Conservation (phyloP, 2,888 invertebrate species). For the Dexiosoma caninum region DNA sequence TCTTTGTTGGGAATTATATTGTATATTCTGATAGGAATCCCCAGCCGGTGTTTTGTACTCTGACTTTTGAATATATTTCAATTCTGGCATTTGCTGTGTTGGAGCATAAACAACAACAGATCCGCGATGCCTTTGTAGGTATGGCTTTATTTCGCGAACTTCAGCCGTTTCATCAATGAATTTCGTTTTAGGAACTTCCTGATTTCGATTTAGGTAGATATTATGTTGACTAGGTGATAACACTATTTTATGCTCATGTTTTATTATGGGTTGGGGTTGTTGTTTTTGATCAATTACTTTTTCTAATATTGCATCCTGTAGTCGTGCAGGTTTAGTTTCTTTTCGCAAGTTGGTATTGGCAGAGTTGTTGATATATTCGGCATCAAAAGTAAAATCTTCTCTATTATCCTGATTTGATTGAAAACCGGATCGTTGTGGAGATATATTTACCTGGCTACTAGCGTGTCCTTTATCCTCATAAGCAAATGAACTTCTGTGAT, state of each 20-base stretch:
- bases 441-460: conserved; percentile 37
- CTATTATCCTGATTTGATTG: conserved; percentile 23
- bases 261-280: conserved; percentile 62
- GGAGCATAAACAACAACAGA: conserved; percentile 70
- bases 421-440: conserved; percentile 31
- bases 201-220: conserved; percentile 68
- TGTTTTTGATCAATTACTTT: conserved; percentile 50
- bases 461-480: conserved; percentile 25
- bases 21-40: conserved; percentile 36
- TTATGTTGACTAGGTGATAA: conserved; percentile 73
- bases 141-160: conserved; percentile 70
- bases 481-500: conserved; percentile 18
- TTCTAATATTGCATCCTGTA: conserved; percentile 65
- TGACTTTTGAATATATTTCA: conserved; percentile 35
- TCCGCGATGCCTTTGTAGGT: conserved; percentile 66
- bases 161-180: conserved; percentile 67
- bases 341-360: conserved; percentile 66
- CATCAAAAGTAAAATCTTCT: conserved; percentile 62
- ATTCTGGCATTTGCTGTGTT: conserved; percentile 50
- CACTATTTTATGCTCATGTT: conserved; percentile 73
- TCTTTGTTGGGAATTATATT: conserved; percentile 36
- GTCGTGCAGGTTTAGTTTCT: conserved; percentile 70
- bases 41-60: conserved; percentile 27
- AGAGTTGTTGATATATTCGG: conserved; percentile 71
- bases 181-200: conserved; percentile 47